Percentiles rank a stretch among this genome's conserved stretches.
These are phyloP conservation scores for Sinonovacula constricta DNA, from an alignment of 1,140 invertebrate species.

Conservation along the genomic window DNA sequence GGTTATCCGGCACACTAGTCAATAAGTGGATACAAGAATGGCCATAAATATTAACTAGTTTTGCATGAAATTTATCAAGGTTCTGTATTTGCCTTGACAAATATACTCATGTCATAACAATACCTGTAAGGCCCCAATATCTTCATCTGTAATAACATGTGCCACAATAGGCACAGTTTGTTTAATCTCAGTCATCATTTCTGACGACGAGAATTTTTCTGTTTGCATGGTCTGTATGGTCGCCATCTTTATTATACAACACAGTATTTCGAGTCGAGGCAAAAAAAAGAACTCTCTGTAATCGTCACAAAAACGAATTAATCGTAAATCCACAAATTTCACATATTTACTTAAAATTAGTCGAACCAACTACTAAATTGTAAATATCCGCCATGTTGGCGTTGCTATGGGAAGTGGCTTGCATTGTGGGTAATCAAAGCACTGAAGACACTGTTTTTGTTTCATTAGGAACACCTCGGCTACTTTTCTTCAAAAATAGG, in stretches of 20 bases:
- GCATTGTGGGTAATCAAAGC: constrained; percentile 45
- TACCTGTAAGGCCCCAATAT: constrained; percentile 73
- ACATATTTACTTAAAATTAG: not conserved
- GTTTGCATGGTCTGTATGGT: constrained; percentile 29
- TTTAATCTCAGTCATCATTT: constrained; percentile 35
- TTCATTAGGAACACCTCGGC: too few species aligned
- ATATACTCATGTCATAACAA: not conserved
- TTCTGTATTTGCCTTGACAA: not conserved
- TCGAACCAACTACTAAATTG: constrained; percentile 22
- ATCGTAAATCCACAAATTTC: not conserved
- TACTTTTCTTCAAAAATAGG: too few species aligned
- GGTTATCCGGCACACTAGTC: not conserved
- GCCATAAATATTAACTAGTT: not conserved
- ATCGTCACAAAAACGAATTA: not conserved
- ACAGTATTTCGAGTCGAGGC: not conserved
- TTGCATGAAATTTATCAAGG: not conserved
- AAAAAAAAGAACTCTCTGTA: not conserved
- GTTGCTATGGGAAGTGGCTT: constrained; percentile 47
- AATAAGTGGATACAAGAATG: not conserved
- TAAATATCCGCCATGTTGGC: constrained; percentile 51
- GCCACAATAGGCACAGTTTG: constrained; percentile 68
- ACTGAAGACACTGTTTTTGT: too few species aligned
- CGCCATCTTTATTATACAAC: constrained; percentile 31
- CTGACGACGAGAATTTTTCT: constrained; percentile 26
- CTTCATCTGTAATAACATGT: constrained; percentile 77